Evolutionary conservation across 1,140 invertebrate genomes (phyloP), one percentile per base, ranked within the genome.

Genomic region (Zaprionus kolodkinae): DNA sequence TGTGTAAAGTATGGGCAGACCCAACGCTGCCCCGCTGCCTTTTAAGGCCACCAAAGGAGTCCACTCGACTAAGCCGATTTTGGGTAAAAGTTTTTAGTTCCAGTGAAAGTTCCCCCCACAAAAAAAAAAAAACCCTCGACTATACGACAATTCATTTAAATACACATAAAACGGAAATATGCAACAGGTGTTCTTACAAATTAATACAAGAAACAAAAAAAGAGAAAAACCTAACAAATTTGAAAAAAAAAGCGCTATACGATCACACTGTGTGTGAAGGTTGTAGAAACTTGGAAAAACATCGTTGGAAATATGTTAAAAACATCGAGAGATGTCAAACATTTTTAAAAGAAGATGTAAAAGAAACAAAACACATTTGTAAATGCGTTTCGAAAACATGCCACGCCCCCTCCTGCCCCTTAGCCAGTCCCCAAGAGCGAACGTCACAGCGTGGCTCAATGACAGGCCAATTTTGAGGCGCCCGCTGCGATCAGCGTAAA

Each of bases 381-480:
- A 56, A 40, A 63, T 11, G 60, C 45, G 68, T 60, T 66, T 67
- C 36, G 40, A 30, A 59, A 61, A 66, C 50, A 56, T 25, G 55
- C 38, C 76, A 74, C 76, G 76, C 50, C 79, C 70, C 45, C 63
- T 38, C 36, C 70, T n/a, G n/a, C n/a, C 21, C n/a, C 33, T 35
- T 6, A 2, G 6, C 7, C 33, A 35, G 27, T 10, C 30, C 30
- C 30, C 7, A 21, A 21, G 4, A 35, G 27, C 6, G 27, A 30
- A 1, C 25, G 7, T 11, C 45, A 25, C 62, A 63, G 76, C 68
- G 61, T 67, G 76, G 52, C 72, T 67, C 84, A 87, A 72, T 87
- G 80, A 88, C 83, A 88, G 77, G 84, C 83, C 83, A 88, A 88
- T 87, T 88, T 88, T 66, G 71, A 69, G 73, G 84, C 77, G 77